Evolutionary conservation across 2,797 vertebrate genomes (phyloP).

Genomic region (Eleutherodactylus coqui): DNA sequence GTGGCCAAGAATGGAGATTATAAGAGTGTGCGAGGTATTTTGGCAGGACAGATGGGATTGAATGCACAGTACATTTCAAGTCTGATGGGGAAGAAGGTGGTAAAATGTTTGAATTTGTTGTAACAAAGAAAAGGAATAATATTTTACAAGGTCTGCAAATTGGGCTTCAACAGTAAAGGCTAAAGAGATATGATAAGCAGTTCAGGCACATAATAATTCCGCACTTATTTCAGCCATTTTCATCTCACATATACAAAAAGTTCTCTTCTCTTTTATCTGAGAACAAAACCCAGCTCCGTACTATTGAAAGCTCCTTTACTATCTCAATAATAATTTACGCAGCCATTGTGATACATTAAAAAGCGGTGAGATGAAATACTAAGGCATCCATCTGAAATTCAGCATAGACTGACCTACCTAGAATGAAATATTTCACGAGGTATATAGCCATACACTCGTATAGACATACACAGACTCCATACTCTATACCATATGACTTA

Average conservation of each 20-base stretch:
- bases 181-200: slow-evolving; percentile 26
- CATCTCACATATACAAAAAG: slow-evolving; percentile 15
- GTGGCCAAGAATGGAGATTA: slow-evolving; percentile 10
- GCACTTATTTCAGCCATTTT: slow-evolving; percentile 20
- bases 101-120: neutral
- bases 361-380: slow-evolving; percentile 11
- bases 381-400: neutral
- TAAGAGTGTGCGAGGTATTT: neutral
- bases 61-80: neutral
- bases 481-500: slow-evolving; percentile 26
- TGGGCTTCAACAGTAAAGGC: slow-evolving; percentile 12
- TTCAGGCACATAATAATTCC: neutral
- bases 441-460: neutral
- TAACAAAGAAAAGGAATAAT: slow-evolving; percentile 11
- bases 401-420: neutral
- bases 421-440: neutral
- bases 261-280: slow-evolving; percentile 8
- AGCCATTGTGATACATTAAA: slow-evolving; percentile 10
- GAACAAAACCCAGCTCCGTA: neutral
- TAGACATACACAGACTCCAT: neutral
- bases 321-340: slow-evolving; percentile 28
- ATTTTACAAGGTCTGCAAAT: slow-evolving; percentile 10
- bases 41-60: neutral
- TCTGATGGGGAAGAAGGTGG: neutral
- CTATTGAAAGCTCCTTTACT: neutral